phyloP scores from a whole-genome alignment of 2,113 vertebrate species.

The Hipposideros armiger region DNA sequence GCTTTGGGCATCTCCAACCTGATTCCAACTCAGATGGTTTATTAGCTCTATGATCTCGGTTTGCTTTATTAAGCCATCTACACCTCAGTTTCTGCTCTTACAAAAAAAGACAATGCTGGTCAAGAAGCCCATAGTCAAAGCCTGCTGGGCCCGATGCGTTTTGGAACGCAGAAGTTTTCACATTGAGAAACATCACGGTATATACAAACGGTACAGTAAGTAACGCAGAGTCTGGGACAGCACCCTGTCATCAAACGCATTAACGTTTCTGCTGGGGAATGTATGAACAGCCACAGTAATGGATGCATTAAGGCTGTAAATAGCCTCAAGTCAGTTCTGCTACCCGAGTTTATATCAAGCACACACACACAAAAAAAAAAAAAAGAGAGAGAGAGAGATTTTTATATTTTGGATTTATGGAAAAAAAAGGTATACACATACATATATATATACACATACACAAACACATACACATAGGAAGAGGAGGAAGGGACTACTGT shows the following conservation, averaged over 20 bases:
- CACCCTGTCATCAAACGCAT: constrained; percentile 55
- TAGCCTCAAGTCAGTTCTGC: constrained; percentile 36
- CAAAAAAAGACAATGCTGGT: neutral
- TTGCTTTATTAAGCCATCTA: constrained; percentile 15
- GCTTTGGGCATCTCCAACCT: neutral
- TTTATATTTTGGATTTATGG: neutral
- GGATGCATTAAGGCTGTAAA: constrained; percentile 53
- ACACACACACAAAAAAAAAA: too few species aligned
- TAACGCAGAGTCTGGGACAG: constrained; percentile 30
- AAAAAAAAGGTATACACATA: neutral
- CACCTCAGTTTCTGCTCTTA: neutral
- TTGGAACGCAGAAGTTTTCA: constrained; percentile 17
- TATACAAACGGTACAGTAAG: constrained; percentile 30
- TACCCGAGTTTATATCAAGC: constrained; percentile 10
- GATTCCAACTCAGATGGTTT: constrained; percentile 31
- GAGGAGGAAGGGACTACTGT: neutral
- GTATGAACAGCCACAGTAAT: neutral
- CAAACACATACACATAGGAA: neutral
- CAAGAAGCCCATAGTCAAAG: neutral
- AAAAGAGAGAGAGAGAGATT: neutral
- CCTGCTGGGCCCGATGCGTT: neutral
- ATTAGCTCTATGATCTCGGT: neutral
- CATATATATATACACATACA: neutral
- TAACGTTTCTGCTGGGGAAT: constrained; percentile 64
- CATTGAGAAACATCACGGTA: constrained; percentile 48